Evolutionary conservation across 2,113 vertebrate species (phyloP).

Genomic region (Seriola dumerili): DNA sequence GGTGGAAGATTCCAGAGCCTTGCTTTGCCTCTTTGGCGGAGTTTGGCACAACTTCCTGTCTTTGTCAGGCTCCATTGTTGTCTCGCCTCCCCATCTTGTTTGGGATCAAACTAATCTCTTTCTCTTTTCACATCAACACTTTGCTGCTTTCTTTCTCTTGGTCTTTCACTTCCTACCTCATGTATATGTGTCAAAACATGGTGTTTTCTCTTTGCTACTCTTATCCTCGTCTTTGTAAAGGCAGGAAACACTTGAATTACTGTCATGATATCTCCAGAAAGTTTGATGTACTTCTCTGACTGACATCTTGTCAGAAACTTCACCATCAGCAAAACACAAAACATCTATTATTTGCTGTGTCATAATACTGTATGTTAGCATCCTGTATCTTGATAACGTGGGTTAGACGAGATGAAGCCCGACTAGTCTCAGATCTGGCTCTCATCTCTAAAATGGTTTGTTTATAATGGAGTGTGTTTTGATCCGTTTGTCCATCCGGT

Average conservation of each 20-base stretch:
- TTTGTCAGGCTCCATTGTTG: slow-evolving; percentile 77
- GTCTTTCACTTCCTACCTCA: neutral
- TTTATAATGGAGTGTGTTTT: slow-evolving; percentile 38
- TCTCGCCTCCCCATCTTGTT: slow-evolving; percentile 56
- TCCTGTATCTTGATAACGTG: neutral
- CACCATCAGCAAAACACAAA: neutral
- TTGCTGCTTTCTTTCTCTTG: neutral
- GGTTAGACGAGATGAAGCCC: neutral
- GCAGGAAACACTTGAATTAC: too few relatives aligned
- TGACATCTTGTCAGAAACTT: neutral
- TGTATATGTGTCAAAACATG: neutral
- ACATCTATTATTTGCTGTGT: neutral
- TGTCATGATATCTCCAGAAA: neutral
- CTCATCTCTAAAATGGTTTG: slow-evolving; percentile 9
- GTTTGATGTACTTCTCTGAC: too few relatives aligned
- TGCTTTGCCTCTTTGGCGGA: slow-evolving; percentile 26
- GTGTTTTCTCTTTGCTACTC: neutral
- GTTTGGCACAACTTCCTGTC: slow-evolving; percentile 72
- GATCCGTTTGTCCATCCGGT: slow-evolving; percentile 32
- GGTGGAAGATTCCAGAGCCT: slow-evolving; percentile 67
- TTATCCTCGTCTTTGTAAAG: neutral
- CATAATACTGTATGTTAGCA: neutral
- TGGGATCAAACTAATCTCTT: slow-evolving; percentile 58
- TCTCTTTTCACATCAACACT: slow-evolving; percentile 34
- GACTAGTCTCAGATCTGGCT: neutral